A percentile compares a stretch with the other conserved stretches of the same genome.
Evolutionary conservation across 2,888 invertebrate genomes (phyloP).

Genomic region (Suillia variegata): DNA sequence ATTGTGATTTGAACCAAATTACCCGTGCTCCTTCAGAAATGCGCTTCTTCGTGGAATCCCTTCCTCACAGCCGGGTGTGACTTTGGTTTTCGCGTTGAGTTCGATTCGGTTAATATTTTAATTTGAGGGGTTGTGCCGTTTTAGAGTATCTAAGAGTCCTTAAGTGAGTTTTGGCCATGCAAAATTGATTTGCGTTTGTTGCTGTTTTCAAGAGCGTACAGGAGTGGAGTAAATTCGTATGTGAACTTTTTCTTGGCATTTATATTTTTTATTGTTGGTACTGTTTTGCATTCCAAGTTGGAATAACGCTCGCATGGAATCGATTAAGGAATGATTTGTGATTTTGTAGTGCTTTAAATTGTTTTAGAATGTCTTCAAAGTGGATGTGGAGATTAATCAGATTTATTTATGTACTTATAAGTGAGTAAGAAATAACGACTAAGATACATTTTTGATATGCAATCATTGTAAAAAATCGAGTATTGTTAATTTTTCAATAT

Average conservation of each 20-base stretch:
- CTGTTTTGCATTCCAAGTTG: neutral
- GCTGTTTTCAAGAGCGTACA: slow-evolving; percentile 30
- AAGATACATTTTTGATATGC: too few species aligned
- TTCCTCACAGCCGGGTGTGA: too few species aligned
- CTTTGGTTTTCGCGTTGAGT: neutral
- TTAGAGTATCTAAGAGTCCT: neutral
- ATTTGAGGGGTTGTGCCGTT: slow-evolving; percentile 49
- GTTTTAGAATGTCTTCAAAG: too few species aligned
- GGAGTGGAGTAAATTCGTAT: neutral
- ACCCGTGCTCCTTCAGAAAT: slow-evolving; percentile 7
- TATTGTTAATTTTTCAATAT: too few species aligned
- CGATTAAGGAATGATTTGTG: slow-evolving; percentile 11
- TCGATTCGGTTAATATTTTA: slow-evolving; percentile 35
- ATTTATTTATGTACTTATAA: too few species aligned
- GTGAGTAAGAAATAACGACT: too few species aligned
- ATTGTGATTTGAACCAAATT: slow-evolving; percentile 18
- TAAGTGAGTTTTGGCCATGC: neutral
- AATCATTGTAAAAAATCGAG: too few species aligned
- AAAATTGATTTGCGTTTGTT: slow-evolving; percentile 25
- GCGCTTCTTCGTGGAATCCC: neutral
- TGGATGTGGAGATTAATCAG: too few species aligned
- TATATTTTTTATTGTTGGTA: too few species aligned
- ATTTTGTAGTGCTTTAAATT: too few species aligned
- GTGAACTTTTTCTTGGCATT: too few species aligned
- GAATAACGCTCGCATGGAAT: slow-evolving; percentile 11